Evolutionary conservation across 2,797 vertebrate genomes (phyloP), one percentile per base, ranked within the genome.

Genomic region (Falco rusticolus): DNA sequence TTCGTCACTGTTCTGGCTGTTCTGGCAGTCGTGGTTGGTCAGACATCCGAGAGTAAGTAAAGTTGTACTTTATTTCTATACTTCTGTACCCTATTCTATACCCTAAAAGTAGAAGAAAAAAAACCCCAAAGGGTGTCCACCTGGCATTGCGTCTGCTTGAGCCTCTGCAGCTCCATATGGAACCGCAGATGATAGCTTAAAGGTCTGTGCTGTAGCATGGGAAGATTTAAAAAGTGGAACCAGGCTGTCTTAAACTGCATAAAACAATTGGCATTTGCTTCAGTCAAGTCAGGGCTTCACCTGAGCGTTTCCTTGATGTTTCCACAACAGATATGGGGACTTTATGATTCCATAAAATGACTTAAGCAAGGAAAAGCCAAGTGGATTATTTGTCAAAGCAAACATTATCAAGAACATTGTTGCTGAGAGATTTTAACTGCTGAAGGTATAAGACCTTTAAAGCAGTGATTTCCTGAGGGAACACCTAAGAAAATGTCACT

Each of bases 1-100:
- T 20, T 94, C 39, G 63, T 92, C 86, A 43, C 81, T 10, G 28
- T 86, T n/a, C 7, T 94, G 50, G 63, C 75, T 82, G 4, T 94
- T 70, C 85, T 97, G 66, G 85, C 94, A 37, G 50, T 90, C 13
- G 12, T 5, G 0, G 33, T 94, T 75, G 54, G 57, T 83, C 93
- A 50, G 43, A 90, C 94, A 0, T 96, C 97, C 51, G 84, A 92
- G n/a, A 97, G 97, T 97, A 96, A 97, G 97, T 97, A 96, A 33
- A 68, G 43, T 2, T 53, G 28, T 41, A 18, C 37, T 79, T 87
- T 48, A 53, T 26, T 19, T 14, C 15, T 43, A 43, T 90, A 9
- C 54, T 91, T 74, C n/a, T 89, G 16, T 25, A 31, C 17, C 79
- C 74, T 31, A 43, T 43, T 61, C 5, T 53, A 43, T 43, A 43